Conservation (phyloP, 2,888 invertebrate species). For the Sphecodes monilicornis region DNA sequence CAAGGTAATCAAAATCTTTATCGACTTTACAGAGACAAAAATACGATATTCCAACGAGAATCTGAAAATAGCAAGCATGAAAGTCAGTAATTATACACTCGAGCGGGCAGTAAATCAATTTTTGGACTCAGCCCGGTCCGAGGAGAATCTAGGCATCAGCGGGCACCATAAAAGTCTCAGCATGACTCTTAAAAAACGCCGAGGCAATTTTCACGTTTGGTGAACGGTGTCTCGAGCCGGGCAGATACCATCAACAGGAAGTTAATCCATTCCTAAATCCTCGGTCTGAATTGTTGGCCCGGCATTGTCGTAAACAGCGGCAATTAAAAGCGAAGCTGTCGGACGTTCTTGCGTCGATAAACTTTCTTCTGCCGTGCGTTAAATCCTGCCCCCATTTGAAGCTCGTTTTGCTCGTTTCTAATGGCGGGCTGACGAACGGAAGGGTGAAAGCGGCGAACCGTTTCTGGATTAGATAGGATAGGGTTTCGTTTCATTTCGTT, state of each 20-base stretch:
- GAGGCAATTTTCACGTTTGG: neutral
- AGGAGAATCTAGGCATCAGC: neutral
- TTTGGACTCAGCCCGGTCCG: neutral
- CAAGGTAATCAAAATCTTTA: neutral
- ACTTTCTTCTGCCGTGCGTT: conserved; percentile 19
- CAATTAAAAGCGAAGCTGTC: conserved; percentile 25
- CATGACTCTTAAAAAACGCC: neutral
- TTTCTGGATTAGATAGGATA: conserved; percentile 32
- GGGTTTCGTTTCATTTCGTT: conserved; percentile 17
- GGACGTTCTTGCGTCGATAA: conserved; percentile 24
- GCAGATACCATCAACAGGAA: conserved; percentile 15
- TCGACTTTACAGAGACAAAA: neutral
- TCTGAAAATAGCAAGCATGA: neutral
- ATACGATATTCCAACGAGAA: neutral
- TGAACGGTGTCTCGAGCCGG: neutral
- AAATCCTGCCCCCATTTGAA: conserved; percentile 14
- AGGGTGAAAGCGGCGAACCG: conserved; percentile 67
- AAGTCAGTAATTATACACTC: neutral
- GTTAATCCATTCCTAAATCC: conserved; percentile 19
- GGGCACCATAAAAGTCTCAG: neutral
- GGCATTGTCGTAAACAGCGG: conserved; percentile 28
- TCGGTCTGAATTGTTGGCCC: neutral
- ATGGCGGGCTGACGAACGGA: conserved; percentile 50
- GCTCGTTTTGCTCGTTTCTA: conserved; percentile 43
- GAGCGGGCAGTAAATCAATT: neutral